These are phyloP conservation scores for Drosophila peninsularis DNA, from an alignment of 2,888 invertebrate species.

Conservation along the genomic window DNA sequence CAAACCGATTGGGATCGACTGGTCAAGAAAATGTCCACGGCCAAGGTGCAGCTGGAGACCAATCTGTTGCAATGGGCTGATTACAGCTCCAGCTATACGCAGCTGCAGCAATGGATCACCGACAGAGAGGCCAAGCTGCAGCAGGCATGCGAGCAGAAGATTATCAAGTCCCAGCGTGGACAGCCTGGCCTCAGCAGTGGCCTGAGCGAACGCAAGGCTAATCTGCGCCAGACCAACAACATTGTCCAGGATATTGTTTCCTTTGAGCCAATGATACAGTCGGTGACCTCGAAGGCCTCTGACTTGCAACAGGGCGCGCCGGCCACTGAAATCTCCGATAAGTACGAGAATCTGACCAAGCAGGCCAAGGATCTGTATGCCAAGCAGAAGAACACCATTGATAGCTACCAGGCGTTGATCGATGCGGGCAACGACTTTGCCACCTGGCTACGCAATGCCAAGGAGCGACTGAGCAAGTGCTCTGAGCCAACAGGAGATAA, in stretches of 20 bases:
- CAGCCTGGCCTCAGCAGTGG: conserved; percentile 91
- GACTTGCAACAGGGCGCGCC: conserved; percentile 96
- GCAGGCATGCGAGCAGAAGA: conserved; percentile 94
- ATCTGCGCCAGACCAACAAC: conserved; percentile 95
- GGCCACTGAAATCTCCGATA: conserved; percentile 95
- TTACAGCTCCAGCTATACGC: conserved; percentile 96
- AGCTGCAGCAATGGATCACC: conserved; percentile 96
- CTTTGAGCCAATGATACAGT: conserved; percentile 98
- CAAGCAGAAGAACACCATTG: conserved; percentile 94
- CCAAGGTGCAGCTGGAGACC: conserved; percentile 95
- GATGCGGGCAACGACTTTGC: conserved; percentile 96
- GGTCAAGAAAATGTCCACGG: conserved; percentile 95
- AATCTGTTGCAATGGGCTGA: conserved; percentile 97
- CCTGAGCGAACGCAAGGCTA: conserved; percentile 94
- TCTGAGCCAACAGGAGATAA: conserved; percentile 97
- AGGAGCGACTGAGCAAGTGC: conserved; percentile 95
- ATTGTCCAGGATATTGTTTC: conserved; percentile 98
- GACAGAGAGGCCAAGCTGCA: conserved; percentile 96
- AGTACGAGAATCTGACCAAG: conserved; percentile 95
- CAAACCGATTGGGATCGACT: conserved; percentile 96
- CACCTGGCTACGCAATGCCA: conserved; percentile 96
- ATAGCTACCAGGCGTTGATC: conserved; percentile 95
- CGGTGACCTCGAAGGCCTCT: conserved; percentile 96
- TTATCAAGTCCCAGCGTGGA: conserved; percentile 91
- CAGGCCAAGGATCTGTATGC: conserved; percentile 95